Base-by-base conservation (phyloP, 2,888 invertebrate genomes). In the Apamea epomidion region DNA sequence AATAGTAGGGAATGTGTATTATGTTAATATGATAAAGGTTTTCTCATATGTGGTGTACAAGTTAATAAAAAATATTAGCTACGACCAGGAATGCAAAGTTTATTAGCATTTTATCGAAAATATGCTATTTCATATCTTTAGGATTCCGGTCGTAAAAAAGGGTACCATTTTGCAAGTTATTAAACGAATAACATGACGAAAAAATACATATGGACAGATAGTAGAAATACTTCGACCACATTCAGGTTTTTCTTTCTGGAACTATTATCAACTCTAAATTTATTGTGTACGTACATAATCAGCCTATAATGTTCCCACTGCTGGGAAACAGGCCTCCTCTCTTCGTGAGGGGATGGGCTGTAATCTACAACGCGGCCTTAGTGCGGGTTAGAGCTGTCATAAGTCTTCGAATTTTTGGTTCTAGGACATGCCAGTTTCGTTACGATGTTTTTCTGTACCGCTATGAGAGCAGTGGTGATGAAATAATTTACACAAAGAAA, bases 11-110 rank as follows among this genome's bases (percentile, higher is more conserved):
- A 85, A 83, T 81, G 37, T 75, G 62, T 54, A 21, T 21, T 45
- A 83, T 42, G 65, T 77, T 81, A 58, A 81, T 83, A 29, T 25
- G 45, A 18, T n/a, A 37, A 25, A 4, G 18, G 4, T 65, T 81
- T 42, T 81, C 64, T 70, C 69, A 51, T 70, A 69, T 83, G 64
- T 32, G 78, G 21, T 60, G 64, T 69, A 37, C 37, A 29, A 76
- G 69, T 64, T 78, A 70, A 70, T 78, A 83, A n/a, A n/a, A 78
- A 78, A 81, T 81, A 70, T 78, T 83, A 21, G 78, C 54, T 29
- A 68, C 65, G 84, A 48, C 37, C 3, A 29, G 62, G 79, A 68
- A 78, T 84, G 51, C 8, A 29, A 77, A 67, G 51, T 71, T 29
- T 83, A 78, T 77, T 77, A 77, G 14, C 21, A 71, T 78, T 60